phyloP scores from a whole-genome alignment of 1,140 invertebrate genomes.

The Homarus americanus region DNA sequence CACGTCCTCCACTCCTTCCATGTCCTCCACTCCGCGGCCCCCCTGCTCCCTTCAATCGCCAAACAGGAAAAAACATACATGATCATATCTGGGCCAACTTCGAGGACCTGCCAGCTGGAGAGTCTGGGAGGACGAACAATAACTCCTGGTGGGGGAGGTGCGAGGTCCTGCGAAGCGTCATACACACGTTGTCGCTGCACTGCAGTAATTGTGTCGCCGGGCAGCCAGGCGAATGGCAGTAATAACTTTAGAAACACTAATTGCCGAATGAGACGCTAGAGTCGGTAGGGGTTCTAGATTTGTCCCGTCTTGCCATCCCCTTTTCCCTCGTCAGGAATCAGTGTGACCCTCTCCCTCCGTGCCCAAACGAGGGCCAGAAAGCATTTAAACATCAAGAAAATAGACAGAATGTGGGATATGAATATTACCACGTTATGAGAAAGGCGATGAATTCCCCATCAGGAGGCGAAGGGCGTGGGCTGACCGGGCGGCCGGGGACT shows the following conservation, averaged over 20 bases:
- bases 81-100: no score
- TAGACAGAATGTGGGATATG: no score
- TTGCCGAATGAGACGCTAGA: conserved; percentile 5
- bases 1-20: no score
- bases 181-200: neutral
- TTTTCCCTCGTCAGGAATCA: neutral
- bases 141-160: no score
- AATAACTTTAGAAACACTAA: conserved; percentile 53
- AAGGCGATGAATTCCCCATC: neutral
- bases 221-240: neutral
- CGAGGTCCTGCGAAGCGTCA: neutral
- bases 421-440: neutral
- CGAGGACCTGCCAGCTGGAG: no score
- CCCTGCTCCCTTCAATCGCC: no score
- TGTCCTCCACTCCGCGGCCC: no score
- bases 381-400: no score
- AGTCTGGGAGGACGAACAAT: no score
- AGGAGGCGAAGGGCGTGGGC: neutral
- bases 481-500: conserved; percentile 14
- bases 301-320: neutral
- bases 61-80: no score
- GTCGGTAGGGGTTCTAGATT: neutral
- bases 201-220: conserved; percentile 27
- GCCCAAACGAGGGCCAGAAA: no score
- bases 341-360: neutral